Percentiles rank a stretch among this genome's conserved stretches.
phyloP scores from a whole-genome alignment of 2,888 invertebrate species.

The Elegia similella region DNA sequence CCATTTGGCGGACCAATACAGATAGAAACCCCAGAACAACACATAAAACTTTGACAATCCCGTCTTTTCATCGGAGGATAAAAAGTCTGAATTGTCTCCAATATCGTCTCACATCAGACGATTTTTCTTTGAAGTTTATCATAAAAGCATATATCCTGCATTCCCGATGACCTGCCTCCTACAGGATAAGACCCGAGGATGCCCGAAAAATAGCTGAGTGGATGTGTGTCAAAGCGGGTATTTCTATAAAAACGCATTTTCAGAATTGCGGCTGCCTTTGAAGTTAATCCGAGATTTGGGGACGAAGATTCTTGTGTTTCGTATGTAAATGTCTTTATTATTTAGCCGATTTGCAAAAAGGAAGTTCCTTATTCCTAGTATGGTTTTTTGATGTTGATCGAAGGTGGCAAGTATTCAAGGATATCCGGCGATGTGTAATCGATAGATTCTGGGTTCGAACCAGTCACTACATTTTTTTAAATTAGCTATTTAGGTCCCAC shows the following conservation, averaged over 20 bases:
- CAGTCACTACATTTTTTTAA: too few species aligned
- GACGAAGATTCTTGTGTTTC: conserved; percentile 36
- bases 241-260: conserved; percentile 78
- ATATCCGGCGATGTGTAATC: too few species aligned
- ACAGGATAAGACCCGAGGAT: conserved; percentile 56
- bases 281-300: conserved; percentile 73
- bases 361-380: too few species aligned
- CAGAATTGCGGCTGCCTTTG: conserved; percentile 68
- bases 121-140: conserved; percentile 24
- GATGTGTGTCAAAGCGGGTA: conserved; percentile 67
- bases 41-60: too few species aligned
- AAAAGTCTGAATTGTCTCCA: not conserved
- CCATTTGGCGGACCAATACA: too few species aligned
- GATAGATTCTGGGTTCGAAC: too few species aligned
- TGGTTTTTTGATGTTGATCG: too few species aligned
- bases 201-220: conserved; percentile 61
- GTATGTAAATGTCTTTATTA: conserved; percentile 35
- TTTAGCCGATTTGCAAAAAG: not conserved
- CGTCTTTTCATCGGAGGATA: too few species aligned
- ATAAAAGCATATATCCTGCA: conserved; percentile 24
- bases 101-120: not conserved
- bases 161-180: conserved; percentile 50
- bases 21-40: too few species aligned
- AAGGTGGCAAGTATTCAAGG: too few species aligned
- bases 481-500: too few species aligned